phyloP scores from a whole-genome alignment of 2,797 vertebrate genomes.

The Prunella strophiata region DNA sequence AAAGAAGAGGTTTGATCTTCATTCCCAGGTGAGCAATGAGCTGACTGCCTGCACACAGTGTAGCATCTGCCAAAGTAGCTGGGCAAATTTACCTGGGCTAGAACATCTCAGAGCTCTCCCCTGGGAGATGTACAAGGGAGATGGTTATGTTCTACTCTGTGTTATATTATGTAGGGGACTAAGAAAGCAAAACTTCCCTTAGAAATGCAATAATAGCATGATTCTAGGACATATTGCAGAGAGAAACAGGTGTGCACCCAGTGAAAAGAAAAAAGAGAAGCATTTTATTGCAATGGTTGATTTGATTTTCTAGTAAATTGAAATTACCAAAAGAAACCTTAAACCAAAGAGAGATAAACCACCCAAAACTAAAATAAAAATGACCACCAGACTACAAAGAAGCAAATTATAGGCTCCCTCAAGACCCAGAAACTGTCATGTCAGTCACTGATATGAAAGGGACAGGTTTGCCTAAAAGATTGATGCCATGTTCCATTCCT shows the following conservation, averaged over 20 bases:
- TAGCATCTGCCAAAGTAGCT: neutral
- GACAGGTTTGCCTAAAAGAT: neutral
- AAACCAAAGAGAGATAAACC: neutral
- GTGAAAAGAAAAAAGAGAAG: neutral
- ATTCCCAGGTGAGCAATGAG: neutral
- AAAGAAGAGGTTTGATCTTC: neutral
- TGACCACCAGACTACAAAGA: neutral
- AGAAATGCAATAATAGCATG: neutral
- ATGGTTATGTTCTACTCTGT: neutral
- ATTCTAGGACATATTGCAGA: neutral
- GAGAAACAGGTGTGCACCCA: neutral
- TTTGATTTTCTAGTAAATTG: neutral
- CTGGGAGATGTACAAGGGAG: neutral
- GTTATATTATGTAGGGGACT: neutral
- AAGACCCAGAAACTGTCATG: neutral
- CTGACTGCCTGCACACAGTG: neutral
- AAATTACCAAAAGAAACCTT: neutral
- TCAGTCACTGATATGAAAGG: neutral
- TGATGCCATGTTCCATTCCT: neutral
- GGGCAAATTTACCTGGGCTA: neutral
- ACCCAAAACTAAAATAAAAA: neutral
- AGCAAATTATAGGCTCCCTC: neutral
- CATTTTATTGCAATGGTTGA: neutral
- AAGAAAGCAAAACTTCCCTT: neutral
- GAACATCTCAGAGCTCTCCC: neutral